Evolutionary conservation across 2,797 vertebrate species (phyloP), one percentile per base, ranked within the genome.

Genomic region (Gallinago stenura): DNA sequence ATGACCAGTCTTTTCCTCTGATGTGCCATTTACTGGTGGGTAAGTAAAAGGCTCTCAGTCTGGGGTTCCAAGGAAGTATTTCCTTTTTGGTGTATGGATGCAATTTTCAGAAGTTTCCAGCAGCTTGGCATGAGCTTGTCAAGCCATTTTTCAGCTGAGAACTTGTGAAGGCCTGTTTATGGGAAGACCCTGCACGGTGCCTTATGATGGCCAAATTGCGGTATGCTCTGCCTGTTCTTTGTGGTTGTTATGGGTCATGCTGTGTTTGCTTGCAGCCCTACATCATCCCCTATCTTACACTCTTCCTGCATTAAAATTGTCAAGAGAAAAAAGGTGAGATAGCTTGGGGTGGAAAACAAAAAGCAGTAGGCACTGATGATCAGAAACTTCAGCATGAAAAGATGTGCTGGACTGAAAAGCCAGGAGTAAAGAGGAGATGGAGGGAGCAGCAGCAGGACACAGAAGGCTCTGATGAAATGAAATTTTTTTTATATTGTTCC

Each of bases 241-340:
- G 35, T 43, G 43, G 35, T 48, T 3, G 2, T 3, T 35, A 26
- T 2, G 25, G 31, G 35, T 54, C n/a, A 10, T 28, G 7, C 39
- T 6, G 12, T 39, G 39, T 48, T 43, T 73, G 37, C 30, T 15
- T 37, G 43, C 62, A 85, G 58, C 68, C 56, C 28, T 56, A 0
- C 33, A 22, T 64, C 51, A 24, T 33, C 16, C 18, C 0, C 0
- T 9, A 0, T 64, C 33, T 69, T 48, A 48, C 46, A 45, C 10
- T 9, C 31, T 53, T 64, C 25, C 65, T 3, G 2, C 18, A 30
- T 62, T 83, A 64, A 72, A 60, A 37, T 20, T 16, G 19, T 30
- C 41, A 15, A 26, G 35, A 66, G 66, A 72, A 54, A 24, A 41
- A 62, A 84, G 57, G 12, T 48, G 61, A 46, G 48, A 16, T 20